Evolutionary conservation across 2,888 invertebrate species (phyloP), one percentile per base, ranked within the genome.

Genomic region (Congeria kusceri): DNA sequence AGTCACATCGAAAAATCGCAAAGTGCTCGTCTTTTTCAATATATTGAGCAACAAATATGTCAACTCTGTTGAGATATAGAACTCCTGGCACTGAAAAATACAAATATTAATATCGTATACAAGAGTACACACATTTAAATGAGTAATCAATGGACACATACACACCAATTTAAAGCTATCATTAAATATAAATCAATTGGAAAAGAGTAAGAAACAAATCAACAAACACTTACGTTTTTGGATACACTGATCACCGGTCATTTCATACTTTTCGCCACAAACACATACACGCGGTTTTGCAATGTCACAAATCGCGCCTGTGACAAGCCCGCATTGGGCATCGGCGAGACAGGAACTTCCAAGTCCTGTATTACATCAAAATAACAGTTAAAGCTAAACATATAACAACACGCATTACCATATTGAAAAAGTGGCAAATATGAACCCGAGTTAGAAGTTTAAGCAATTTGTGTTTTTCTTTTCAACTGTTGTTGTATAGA

Each of bases 1-100:
- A 74, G 11, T 59, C 29, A 47, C 74, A 74, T 61, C 29, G 23
- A 0, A 74, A 44, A 25, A 27, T 59, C n/a, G 59, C 56, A 9
- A 44, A 32, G 23, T 74, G 74, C 5, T 62, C 18, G 29, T 29
- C 62, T 20, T 62, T 27, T 23, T 49, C 15, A 18, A 56, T 32
- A 25, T 53, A 44, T 28, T 70, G 56, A 25, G 53, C 20, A 53
- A 53, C 53, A n/a, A 53, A 23, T n/a, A 53, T 53, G 20, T 20
- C 53, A 23, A 25, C 25, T 53, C 5, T 53, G 25, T 53, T 23
- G 53, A 53, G 53, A 25, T 53, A 53, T 53, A 53, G 53, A 20
- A 23, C 25, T 53, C 53, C 53, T 53, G 20, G 53, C n/a, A 5
- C 53, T 53, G 53, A 20, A 53, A 53, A 53, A 2, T 11, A n/a